Evolutionary conservation across 2,113 vertebrate species (phyloP).

Genomic region (Aptenodytes patagonicus): DNA sequence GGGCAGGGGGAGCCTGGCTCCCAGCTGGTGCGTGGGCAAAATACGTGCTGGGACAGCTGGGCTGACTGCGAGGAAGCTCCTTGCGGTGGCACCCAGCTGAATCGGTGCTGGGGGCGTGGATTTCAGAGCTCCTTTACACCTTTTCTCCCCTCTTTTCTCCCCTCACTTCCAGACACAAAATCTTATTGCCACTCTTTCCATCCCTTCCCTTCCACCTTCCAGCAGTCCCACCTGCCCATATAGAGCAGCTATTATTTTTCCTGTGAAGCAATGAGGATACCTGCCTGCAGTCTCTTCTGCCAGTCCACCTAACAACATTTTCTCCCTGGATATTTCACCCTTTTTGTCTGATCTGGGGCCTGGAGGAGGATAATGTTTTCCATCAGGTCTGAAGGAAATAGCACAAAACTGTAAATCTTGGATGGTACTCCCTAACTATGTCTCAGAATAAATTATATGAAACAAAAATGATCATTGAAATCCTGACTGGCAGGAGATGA

Average conservation of each 20-base stretch:
- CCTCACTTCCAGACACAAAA: neutral
- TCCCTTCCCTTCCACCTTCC: neutral
- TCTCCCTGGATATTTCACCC: neutral
- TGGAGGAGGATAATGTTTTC: neutral
- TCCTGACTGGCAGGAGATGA: neutral
- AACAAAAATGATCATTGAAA: neutral
- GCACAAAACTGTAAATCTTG: neutral
- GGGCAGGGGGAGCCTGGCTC: neutral
- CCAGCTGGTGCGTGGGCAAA: neutral
- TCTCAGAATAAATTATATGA: neutral
- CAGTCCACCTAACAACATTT: neutral
- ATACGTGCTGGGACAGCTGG: accelerated
- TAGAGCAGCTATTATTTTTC: neutral
- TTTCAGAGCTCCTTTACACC: neutral
- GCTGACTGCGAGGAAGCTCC: neutral
- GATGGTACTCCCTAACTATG: neutral
- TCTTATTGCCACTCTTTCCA: neutral
- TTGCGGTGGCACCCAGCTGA: accelerated
- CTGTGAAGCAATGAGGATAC: neutral
- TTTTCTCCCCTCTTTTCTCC: neutral
- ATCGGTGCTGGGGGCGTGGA: neutral
- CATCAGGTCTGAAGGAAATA: neutral
- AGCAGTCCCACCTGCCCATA: neutral
- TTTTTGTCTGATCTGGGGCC: neutral
- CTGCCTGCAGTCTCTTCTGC: neutral